Base-by-base conservation (phyloP, 2,888 invertebrate genomes). In the Ectemnius continuus region DNA sequence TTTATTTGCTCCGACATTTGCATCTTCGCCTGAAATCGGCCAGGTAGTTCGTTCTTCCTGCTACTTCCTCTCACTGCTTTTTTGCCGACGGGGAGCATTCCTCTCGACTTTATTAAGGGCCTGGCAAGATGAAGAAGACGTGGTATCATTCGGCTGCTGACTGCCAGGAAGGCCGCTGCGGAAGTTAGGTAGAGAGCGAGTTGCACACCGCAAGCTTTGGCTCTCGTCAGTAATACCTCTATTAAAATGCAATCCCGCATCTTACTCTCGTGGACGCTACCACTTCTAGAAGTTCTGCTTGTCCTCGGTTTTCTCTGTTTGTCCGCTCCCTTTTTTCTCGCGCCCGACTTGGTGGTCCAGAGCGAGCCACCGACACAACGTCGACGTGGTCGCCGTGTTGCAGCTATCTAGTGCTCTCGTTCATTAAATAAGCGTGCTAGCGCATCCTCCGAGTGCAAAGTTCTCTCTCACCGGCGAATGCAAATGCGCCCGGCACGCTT, bases 241-340 rank as follows among this genome's bases (percentile, higher is more conserved):
- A 86, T 86, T 86, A 86, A 86, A 86, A 86, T 86, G 83, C 86
- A 86, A 86, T 86, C 83, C 82, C 76, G 74, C 83, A 76, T 83
- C 80, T 84, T 77, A 81, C 61, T 28, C 26, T 28, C 26, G 67
- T 23, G 60, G 65, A 71, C 57, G 45, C 16, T 16, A 11, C 36
- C 36, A 36, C 36, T 26, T 2, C 52, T 26, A 20, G 16, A 14
- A 13, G 2, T 4, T 59, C n/a, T 47, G 8, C 66, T 1, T 59
- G 26, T 8, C 46, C n/a, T n/a, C 45, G 64, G 47, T 73, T 74
- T 76, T 78, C 79, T 78, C 81, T 69, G 77, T 82, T 36, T 36
- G 11, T 8, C 36, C 11, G 11, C 36, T 36, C 36, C 8, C 36
- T 36, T 36, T 36, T 36, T 36, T 36, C 11, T 36, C 36, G 36